phyloP scores from a whole-genome alignment of 2,113 vertebrate species.

The Chamaetylas fuelleborni region DNA sequence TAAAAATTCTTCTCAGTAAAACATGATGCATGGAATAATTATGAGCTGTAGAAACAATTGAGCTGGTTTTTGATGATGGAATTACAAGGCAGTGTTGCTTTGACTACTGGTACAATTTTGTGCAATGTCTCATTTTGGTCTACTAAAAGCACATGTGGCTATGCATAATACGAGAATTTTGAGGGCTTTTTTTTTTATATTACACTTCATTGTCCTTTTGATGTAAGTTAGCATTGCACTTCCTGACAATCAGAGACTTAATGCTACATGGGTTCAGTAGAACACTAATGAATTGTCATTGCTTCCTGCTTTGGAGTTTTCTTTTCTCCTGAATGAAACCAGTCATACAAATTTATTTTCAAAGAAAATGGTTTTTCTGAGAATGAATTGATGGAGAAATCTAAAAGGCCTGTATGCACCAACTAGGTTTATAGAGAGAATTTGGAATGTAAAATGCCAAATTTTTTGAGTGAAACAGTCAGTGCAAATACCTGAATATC shows the following conservation, averaged over 20 bases:
- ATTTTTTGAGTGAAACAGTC: not conserved
- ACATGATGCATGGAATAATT: not conserved
- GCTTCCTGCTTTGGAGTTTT: not conserved
- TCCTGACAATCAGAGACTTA: not conserved
- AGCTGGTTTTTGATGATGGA: not conserved
- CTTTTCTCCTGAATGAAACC: not conserved
- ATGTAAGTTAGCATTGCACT: not conserved
- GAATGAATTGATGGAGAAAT: not conserved
- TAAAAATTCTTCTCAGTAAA: not conserved
- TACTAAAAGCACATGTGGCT: not conserved
- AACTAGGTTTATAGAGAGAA: not conserved
- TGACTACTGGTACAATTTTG: not conserved
- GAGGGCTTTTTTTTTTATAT: not conserved
- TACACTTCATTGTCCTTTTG: not conserved
- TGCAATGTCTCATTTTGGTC: not conserved
- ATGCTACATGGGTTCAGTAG: not conserved
- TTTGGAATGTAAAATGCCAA: not conserved
- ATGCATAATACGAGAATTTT: not conserved
- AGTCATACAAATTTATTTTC: not conserved
- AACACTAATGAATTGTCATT: not conserved
- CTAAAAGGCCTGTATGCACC: not conserved
- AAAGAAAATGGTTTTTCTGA: not conserved
- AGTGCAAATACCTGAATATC: not conserved
- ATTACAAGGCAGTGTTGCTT: not conserved
- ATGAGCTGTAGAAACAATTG: not conserved